A percentile compares a stretch with the other conserved stretches of the same genome.
Evolutionary conservation across 1,140 invertebrate genomes (phyloP).

Genomic region (Bombus pyrosoma): DNA sequence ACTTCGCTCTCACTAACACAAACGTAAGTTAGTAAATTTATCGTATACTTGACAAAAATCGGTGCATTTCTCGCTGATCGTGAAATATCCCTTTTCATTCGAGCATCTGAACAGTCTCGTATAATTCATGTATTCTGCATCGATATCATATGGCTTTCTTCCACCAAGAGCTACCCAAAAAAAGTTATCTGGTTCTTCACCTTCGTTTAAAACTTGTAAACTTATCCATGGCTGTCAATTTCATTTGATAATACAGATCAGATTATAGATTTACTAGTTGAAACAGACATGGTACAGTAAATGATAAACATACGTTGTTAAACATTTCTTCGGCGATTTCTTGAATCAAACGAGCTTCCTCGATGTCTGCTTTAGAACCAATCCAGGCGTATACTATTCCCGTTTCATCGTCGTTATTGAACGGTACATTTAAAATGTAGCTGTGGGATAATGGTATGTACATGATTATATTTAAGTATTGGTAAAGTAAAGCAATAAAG

Average conservation of each 20-base stretch:
- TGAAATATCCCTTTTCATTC: conserved; percentile 99
- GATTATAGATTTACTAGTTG: not conserved
- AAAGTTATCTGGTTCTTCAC: conserved; percentile 99
- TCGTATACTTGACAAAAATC: conserved; percentile 98
- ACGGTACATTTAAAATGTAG: conserved; percentile 97
- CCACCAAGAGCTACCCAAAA: conserved; percentile 98
- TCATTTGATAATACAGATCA: not conserved
- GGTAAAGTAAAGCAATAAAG: not conserved
- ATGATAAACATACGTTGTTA: conserved; percentile 85
- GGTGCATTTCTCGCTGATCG: conserved; percentile 99
- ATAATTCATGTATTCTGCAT: conserved; percentile 97
- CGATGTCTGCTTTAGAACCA: conserved; percentile 93
- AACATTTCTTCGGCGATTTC: conserved; percentile 98
- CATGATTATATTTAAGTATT: conserved; percentile 74
- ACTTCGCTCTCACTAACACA: not conserved
- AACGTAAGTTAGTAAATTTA: not conserved
- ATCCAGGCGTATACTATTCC: conserved; percentile 99
- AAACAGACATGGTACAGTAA: not conserved
- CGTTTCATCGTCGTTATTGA: conserved; percentile 94
- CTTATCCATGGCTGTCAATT: conserved; percentile 89
- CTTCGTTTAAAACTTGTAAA: conserved; percentile 95
- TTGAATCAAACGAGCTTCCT: conserved; percentile 94
- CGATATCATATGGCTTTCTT: conserved; percentile 94
- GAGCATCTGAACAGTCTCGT: conserved; percentile 98
- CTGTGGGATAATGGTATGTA: conserved; percentile 82